Evolutionary conservation across 2,797 vertebrate species (phyloP).

Genomic region (Margarornis squamiger): DNA sequence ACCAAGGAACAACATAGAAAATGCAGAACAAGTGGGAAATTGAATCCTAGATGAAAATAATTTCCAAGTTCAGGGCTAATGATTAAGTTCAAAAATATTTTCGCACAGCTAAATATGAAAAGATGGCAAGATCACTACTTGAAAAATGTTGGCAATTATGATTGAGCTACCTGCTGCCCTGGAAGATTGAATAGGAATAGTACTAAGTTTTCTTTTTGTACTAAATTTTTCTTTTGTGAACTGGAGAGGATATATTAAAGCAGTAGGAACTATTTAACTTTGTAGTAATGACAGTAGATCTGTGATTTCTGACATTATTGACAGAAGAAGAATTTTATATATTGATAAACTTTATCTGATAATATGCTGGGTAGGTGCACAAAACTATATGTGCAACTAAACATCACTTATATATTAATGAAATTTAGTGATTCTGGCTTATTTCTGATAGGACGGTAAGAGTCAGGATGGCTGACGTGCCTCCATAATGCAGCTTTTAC

Average conservation of each 20-base stretch:
- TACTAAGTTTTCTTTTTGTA: no score
- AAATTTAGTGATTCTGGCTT: neutral
- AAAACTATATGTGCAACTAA: neutral
- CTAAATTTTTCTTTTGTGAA: neutral
- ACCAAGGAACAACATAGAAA: neutral
- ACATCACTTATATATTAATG: neutral
- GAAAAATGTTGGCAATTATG: neutral
- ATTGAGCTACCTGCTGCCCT: neutral
- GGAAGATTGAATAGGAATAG: neutral
- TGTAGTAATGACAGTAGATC: neutral
- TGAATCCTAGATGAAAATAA: neutral
- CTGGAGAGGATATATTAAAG: neutral
- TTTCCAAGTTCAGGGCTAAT: neutral
- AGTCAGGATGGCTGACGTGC: neutral
- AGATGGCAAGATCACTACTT: neutral
- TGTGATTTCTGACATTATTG: neutral
- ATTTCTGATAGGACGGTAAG: neutral
- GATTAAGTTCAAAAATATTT: neutral
- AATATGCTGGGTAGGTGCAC: neutral
- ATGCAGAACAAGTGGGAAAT: neutral
- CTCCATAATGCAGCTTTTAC: neutral
- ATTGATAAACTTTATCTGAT: neutral
- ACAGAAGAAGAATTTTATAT: neutral
- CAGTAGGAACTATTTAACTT: neutral
- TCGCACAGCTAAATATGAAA: neutral